Evolutionary conservation across 2,797 vertebrate species (phyloP), one percentile per base, ranked within the genome.

Genomic region (Takifugu ocellatus): DNA sequence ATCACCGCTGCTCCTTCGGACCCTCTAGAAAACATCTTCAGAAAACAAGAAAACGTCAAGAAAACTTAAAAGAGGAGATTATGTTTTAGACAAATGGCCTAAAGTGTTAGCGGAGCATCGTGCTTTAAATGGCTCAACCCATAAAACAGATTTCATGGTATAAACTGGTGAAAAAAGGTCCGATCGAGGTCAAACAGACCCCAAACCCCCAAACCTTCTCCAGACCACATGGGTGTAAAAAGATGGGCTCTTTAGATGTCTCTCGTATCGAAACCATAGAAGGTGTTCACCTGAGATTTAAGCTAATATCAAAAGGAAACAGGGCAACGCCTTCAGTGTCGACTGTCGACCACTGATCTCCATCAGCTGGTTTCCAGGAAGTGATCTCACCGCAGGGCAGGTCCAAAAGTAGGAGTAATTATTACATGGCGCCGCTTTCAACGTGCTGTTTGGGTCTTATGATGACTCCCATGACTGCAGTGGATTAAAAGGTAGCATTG

Each of bases 391-490:
- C 57, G 56, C 63, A 60, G 66, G 70, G 72, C 56, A 65, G 63
- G 67, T 69, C 64, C 50, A 49, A 11, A 62, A 63, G 75, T 62
- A 51, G 68, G 74, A 72, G 75, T 66, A 55, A 54, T 66, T 74
- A 75, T 81, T 63, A 67, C 60, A 66, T 67, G 71, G 50, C 60
- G 63, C 73, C 66, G 31, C 6, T 74, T 74, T 60, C 55, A 70
- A 71, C 31, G 42, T 59, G 26, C 68, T 56, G 58, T 68, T 76
- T 75, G 52, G 59, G 63, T 72, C 78, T 78, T 72, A 63, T 83
- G 80, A 83, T 66, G 66, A 76, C 69, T 86, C 80, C 75, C 75
- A 82, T 84, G 84, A 82, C 75, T 79, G 42, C 56, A 70, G 63
- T 68, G 68, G 63, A 79, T 83, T 76, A 78, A 74, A 81, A 81